Conservation (phyloP, 2,797 vertebrate genomes). For the Megalops cyprinoides region DNA sequence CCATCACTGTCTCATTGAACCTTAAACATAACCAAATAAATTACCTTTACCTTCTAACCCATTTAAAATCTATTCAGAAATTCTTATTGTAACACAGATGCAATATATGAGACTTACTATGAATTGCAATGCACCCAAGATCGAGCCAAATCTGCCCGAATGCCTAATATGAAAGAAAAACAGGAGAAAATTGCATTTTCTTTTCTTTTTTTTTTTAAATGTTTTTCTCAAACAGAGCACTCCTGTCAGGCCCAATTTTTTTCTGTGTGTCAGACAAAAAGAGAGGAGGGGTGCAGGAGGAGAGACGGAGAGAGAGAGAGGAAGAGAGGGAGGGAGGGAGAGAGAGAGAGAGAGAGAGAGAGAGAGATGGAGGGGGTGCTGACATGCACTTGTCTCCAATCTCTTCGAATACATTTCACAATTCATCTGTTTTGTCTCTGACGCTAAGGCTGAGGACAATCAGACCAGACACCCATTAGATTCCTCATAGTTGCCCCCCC, state of each 20-base stretch:
- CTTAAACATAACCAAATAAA: constrained; percentile 62
- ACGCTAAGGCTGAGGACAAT: constrained; percentile 99
- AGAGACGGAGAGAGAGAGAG: constrained; percentile 70
- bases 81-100: constrained; percentile 44
- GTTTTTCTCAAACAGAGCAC: constrained; percentile 78
- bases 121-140: constrained; percentile 55
- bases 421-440: constrained; percentile 99
- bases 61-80: constrained; percentile 63
- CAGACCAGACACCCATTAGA: constrained; percentile 99
- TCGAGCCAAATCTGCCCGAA: constrained; percentile 57
- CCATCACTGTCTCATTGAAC: constrained; percentile 1
- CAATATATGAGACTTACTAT: constrained; percentile 68
- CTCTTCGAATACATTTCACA: constrained; percentile 99
- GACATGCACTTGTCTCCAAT: constrained; percentile 98
- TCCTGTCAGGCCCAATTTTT: constrained; percentile 75
- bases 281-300: constrained; percentile 40
- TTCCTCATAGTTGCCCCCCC: constrained; percentile 87
- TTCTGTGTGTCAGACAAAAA: constrained; percentile 78
- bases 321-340: constrained; percentile 55
- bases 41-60: constrained; percentile 59
- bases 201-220: constrained; percentile 73
- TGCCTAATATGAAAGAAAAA: constrained; percentile 68
- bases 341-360: constrained; percentile 46
- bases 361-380: constrained; percentile 79
- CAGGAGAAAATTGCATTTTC: constrained; percentile 69